Conservation (phyloP, 2,797 vertebrate species). For the Cyprinodon diabolis region DNA sequence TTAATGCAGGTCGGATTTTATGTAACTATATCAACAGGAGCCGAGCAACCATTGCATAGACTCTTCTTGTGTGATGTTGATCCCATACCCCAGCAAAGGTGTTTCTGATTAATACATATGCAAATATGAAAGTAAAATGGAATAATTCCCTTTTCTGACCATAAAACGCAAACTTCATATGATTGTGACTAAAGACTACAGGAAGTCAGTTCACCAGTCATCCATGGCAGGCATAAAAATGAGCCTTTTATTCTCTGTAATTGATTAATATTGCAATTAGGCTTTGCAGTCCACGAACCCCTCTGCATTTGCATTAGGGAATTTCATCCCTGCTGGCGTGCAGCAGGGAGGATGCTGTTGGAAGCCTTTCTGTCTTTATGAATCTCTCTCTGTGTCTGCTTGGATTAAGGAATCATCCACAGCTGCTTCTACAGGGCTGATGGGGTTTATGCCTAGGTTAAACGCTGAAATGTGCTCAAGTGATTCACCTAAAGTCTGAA, state of each 20-base stretch:
- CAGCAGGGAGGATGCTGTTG: slow-evolving; percentile 57
- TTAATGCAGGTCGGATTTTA: slow-evolving; percentile 74
- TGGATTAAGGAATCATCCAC: slow-evolving; percentile 72
- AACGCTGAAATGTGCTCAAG: slow-evolving; percentile 70
- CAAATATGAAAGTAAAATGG: slow-evolving; percentile 46
- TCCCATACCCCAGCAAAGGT: slow-evolving; percentile 22
- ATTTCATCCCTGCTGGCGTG: slow-evolving; percentile 60
- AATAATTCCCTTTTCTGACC: slow-evolving; percentile 48
- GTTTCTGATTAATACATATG: slow-evolving; percentile 49
- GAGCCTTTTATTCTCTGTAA: slow-evolving; percentile 71
- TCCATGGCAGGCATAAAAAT: slow-evolving; percentile 60
- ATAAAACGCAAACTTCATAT: slow-evolving; percentile 32
- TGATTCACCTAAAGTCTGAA: slow-evolving; percentile 62
- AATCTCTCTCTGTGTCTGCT: slow-evolving; percentile 69
- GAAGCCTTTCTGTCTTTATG: slow-evolving; percentile 66
- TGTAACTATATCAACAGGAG: slow-evolving; percentile 72
- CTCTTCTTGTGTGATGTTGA: slow-evolving; percentile 32
- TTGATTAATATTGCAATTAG: slow-evolving; percentile 80
- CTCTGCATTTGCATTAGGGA: slow-evolving; percentile 63
- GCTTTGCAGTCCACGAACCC: slow-evolving; percentile 63
- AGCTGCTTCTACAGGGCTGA: slow-evolving; percentile 59
- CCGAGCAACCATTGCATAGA: slow-evolving; percentile 59
- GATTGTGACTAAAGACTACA: slow-evolving; percentile 52
- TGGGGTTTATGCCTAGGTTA: slow-evolving; percentile 72
- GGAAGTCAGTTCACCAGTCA: slow-evolving; percentile 51